phyloP scores from a whole-genome alignment of 2,888 invertebrate species.

The Pedicia rivosa region DNA sequence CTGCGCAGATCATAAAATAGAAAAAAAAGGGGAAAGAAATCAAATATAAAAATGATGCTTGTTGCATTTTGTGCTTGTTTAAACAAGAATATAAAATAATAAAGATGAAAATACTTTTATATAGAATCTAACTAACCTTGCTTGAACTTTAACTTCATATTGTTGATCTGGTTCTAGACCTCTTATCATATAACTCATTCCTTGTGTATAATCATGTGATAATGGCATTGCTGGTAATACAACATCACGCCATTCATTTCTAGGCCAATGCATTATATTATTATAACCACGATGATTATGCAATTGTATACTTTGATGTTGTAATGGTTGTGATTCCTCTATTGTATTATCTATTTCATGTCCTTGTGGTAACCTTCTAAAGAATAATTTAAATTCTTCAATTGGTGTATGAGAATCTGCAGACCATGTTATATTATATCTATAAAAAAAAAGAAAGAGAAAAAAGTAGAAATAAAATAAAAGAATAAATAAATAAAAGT shows the following conservation, averaged over 20 bases:
- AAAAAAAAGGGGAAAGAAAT: too few species aligned
- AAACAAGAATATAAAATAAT: not conserved
- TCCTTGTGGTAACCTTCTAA: slow-evolving; percentile 41
- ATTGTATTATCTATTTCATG: slow-evolving; percentile 32
- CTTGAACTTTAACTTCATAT: slow-evolving; percentile 49
- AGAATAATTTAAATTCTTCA: slow-evolving; percentile 48
- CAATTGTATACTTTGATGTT: slow-evolving; percentile 29
- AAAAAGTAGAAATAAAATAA: too few species aligned
- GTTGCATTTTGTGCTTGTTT: not conserved
- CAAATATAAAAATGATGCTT: too few species aligned
- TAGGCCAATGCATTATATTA: slow-evolving; percentile 28
- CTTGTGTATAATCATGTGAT: slow-evolving; percentile 38
- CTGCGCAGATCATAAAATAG: too few species aligned
- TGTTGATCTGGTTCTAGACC: slow-evolving; percentile 46
- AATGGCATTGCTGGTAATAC: slow-evolving; percentile 37
- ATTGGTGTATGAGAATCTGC: slow-evolving; percentile 50
- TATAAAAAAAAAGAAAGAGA: slow-evolving; percentile 29
- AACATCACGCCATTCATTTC: slow-evolving; percentile 40
- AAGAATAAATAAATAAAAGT: too few species aligned
- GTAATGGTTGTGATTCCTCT: slow-evolving; percentile 31
- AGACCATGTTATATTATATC: slow-evolving; percentile 51
- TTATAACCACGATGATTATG: slow-evolving; percentile 17
- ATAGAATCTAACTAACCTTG: slow-evolving; percentile 35
- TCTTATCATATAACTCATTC: slow-evolving; percentile 48
- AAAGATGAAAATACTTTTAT: too few species aligned